phyloP scores from a whole-genome alignment of 2,797 vertebrate species.

The Triplophysa yarkandensis region DNA sequence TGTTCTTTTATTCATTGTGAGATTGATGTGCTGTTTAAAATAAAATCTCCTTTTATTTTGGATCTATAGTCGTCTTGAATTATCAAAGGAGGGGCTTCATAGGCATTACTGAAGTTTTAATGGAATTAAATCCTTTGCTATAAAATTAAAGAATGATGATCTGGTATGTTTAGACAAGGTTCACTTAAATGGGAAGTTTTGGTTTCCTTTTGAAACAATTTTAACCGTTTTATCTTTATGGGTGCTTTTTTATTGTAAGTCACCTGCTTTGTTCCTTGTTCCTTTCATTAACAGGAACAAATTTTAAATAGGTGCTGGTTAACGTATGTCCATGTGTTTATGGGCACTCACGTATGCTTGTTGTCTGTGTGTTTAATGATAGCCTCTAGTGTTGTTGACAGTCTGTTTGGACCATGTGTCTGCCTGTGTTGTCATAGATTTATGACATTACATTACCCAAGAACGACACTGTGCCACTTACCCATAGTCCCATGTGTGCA shows the following conservation, averaged over 20 bases:
- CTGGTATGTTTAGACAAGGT: not conserved
- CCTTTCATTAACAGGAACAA: constrained; percentile 37
- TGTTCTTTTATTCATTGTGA: not conserved
- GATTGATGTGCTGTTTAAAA: not conserved
- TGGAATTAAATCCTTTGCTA: no score
- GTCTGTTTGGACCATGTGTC: constrained; percentile 44
- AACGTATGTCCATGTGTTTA: constrained; percentile 42
- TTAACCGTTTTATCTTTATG: not conserved
- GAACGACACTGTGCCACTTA: constrained; percentile 55
- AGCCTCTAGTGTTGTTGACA: constrained; percentile 37
- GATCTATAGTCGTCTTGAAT: not conserved
- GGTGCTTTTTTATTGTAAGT: constrained; percentile 22
- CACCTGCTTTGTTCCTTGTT: constrained; percentile 46
- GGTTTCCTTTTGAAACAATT: not conserved
- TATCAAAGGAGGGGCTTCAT: no score
- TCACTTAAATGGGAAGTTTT: not conserved
- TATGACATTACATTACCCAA: constrained; percentile 57
- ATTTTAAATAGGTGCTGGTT: constrained; percentile 42
- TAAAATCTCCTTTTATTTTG: not conserved
- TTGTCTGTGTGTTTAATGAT: constrained; percentile 45
- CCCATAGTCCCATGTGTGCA: constrained; percentile 53
- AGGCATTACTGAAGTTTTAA: not conserved
- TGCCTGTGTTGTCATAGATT: constrained; percentile 47
- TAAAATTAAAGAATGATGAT: no score
- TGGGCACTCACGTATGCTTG: constrained; percentile 37